These are phyloP conservation scores for Cotesia vestalis DNA, from an alignment of 1,140 invertebrate species.

Conservation along the genomic window DNA sequence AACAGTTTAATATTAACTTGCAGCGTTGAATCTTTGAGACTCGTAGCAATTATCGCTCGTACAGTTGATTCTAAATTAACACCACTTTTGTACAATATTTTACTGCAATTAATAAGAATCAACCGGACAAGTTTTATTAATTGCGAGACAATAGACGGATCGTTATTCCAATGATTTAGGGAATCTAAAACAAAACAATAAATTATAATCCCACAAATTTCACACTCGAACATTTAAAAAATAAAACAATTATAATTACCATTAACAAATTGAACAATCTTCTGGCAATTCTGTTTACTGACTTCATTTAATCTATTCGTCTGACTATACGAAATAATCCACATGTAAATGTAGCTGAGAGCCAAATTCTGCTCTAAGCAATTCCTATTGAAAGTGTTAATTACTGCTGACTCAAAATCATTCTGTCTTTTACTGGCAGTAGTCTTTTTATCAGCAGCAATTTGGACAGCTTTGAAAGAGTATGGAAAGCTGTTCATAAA, in stretches of 20 bases:
- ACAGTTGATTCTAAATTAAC: conserved; percentile 48
- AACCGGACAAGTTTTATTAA: conserved; percentile 57
- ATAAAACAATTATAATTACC: conserved; percentile 20
- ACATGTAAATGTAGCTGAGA: conserved; percentile 56
- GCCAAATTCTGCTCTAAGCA: conserved; percentile 55
- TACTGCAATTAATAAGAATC: conserved; percentile 59
- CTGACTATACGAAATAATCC: conserved; percentile 50
- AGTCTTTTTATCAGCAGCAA: conserved; percentile 21
- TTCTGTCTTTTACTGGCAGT: conserved; percentile 45
- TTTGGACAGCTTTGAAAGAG: conserved; percentile 43
- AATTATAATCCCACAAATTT: not conserved
- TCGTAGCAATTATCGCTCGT: conserved; percentile 43
- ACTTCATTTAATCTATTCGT: conserved; percentile 43
- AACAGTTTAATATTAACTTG: conserved; percentile 52
- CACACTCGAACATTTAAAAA: too few species aligned
- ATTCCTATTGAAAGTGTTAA: conserved; percentile 16
- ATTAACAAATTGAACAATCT: conserved; percentile 42
- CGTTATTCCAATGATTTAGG: conserved; percentile 48
- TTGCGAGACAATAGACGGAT: conserved; percentile 42
- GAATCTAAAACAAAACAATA: conserved; percentile 47
- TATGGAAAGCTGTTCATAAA: conserved; percentile 69
- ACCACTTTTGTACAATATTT: conserved; percentile 52
- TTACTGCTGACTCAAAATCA: conserved; percentile 43
- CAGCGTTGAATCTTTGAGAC: conserved; percentile 43
- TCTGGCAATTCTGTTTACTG: conserved; percentile 44